Evolutionary conservation across 1,140 invertebrate genomes (phyloP), one percentile per base, ranked within the genome.

Genomic region (Drosophila chauvacae): DNA sequence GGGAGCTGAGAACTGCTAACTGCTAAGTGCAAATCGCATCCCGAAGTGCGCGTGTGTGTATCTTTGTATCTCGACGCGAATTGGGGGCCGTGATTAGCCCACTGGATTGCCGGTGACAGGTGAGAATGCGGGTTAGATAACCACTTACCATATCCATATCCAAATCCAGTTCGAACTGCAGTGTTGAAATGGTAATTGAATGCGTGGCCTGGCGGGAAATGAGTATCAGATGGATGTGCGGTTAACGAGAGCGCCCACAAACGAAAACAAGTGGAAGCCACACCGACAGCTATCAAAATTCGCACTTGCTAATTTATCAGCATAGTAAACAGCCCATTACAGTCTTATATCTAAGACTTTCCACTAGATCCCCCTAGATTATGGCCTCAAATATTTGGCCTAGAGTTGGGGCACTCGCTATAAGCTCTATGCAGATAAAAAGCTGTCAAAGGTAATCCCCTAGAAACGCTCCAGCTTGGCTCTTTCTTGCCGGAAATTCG

Each of bases 171-270:
- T 68, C 57, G 62, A 56, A 45, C 37, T 69, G 47, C 53, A 55
- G 73, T 77, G 74, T 77, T 69, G 63, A 61, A 76, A 60, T 56
- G 39, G 74, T 57, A 77, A 77, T 77, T 69, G 42, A 77, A 77
- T 77, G 62, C 66, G 66, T 68, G 66, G 66, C 37, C 33, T 23
- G 59, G 42, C 62, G 63, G 63, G 48, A 77, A 77, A 56, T 56
- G 42, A 16, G 76, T 77, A 77, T 77, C 74, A 14, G 35, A 51
- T 75, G 41, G 50, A 51, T 57, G 57, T 77, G 74, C 64, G 74
- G 74, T 77, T 56, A 33, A 18, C 55, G 33, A 60, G 62, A 59
- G 62, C 56, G 50, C 35, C 42, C 51, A 73, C 48, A 77, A 51
- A 45, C 47, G 56, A 77, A 44, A 53, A 50, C 50, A 74, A 45